Evolutionary conservation across 2,113 vertebrate genomes (phyloP).

Genomic region (Bostrychus sinensis): DNA sequence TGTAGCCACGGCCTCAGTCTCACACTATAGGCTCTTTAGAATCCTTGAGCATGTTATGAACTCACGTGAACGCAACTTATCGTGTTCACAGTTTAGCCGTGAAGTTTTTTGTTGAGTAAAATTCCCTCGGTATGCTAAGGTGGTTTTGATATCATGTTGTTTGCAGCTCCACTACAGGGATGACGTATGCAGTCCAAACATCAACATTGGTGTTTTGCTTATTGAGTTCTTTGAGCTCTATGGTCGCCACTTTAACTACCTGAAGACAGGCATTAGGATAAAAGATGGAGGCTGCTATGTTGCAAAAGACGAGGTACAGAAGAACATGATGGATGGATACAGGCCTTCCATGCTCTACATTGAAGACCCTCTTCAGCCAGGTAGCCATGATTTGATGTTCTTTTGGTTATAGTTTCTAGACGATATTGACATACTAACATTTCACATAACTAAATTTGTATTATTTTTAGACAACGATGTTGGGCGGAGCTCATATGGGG

Average conservation of each 20-base stretch:
- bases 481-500: slow-evolving; percentile 97
- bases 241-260: slow-evolving; percentile 97
- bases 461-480: slow-evolving; percentile 89
- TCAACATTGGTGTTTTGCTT: slow-evolving; percentile 96
- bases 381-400: slow-evolving; percentile 65
- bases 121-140: background rate
- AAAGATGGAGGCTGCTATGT: slow-evolving; percentile 97
- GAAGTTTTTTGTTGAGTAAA: no score
- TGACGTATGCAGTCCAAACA: slow-evolving; percentile 90
- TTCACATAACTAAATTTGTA: background rate
- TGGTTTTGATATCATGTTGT: background rate
- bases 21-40: no score
- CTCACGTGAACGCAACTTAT: no score
- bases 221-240: slow-evolving; percentile 99
- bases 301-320: slow-evolving; percentile 97
- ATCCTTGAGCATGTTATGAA: no score
- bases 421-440: background rate
- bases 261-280: slow-evolving; percentile 98
- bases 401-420: background rate
- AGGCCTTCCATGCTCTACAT: slow-evolving; percentile 98
- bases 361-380: slow-evolving; percentile 95
- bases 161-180: slow-evolving; percentile 90
- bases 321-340: slow-evolving; percentile 95
- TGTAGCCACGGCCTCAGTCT: no score
- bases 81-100: no score